A percentile compares a stretch with the other conserved stretches of the same genome.
These are phyloP conservation scores for Drosophila nr. perissopoda DNA, from an alignment of 2,888 invertebrate species.

Conservation along the genomic window DNA sequence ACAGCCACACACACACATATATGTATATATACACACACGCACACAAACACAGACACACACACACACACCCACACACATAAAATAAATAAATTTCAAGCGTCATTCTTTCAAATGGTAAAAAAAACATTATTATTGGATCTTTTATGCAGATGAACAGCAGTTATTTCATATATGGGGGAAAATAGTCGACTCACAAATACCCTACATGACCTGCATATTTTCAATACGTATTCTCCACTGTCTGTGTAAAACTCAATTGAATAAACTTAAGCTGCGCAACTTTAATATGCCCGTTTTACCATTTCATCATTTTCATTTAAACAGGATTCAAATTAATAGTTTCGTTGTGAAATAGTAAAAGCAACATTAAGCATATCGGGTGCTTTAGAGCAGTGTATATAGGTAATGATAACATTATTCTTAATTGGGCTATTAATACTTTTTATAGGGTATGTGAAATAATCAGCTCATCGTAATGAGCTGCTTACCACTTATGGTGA, in stretches of 20 bases:
- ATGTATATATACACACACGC: not conserved
- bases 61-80: conserved; percentile 4
- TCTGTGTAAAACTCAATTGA: not conserved
- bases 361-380: not conserved
- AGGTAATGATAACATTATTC: not conserved
- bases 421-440: not conserved
- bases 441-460: conserved; percentile 23
- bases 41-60: conserved; percentile 2
- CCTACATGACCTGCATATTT: not conserved
- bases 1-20: conserved; percentile 6
- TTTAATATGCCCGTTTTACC: not conserved
- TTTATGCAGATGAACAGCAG: conserved; percentile 11
- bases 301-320: not conserved
- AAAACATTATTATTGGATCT: conserved; percentile 31
- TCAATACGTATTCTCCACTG: not conserved
- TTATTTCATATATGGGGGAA: conserved; percentile 1
- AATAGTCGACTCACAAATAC: not conserved
- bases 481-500: conserved; percentile 37
- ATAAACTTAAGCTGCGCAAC: not conserved
- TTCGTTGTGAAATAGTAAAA: not conserved
- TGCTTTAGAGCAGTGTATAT: not conserved
- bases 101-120: conserved; percentile 43
- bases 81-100: conserved; percentile 49
- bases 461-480: conserved; percentile 13
- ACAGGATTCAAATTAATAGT: not conserved